Evolutionary conservation across 2,888 invertebrate genomes (phyloP).

Genomic region (Operophtera brumata): DNA sequence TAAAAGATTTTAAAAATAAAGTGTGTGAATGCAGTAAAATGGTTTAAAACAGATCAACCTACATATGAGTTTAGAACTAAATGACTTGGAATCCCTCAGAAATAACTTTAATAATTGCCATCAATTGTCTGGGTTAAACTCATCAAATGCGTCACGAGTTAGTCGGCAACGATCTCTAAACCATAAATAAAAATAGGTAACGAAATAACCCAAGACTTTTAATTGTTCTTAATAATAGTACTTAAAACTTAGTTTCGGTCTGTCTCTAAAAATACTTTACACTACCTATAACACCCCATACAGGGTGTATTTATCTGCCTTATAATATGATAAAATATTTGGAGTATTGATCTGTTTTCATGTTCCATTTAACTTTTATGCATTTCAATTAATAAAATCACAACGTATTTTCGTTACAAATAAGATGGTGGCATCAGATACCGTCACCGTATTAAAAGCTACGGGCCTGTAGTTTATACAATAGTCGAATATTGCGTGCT

Average conservation of each 20-base stretch:
- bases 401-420: neutral
- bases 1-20: neutral
- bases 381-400: no score
- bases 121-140: conserved; percentile 44
- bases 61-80: conserved; percentile 7
- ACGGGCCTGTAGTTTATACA: conserved; percentile 7
- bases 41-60: neutral
- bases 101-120: conserved; percentile 43
- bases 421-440: conserved; percentile 4
- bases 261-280: neutral
- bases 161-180: conserved; percentile 30
- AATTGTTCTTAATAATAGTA: neutral
- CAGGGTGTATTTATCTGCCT: no score
- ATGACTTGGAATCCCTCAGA: conserved; percentile 19
- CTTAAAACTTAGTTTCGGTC: neutral
- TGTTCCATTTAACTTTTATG: no score
- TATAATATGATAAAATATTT: no score
- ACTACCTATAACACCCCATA: no score
- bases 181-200: conserved; percentile 4
- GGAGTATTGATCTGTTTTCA: no score
- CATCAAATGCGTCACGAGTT: conserved; percentile 29
- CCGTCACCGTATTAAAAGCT: conserved; percentile 13
- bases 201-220: neutral
- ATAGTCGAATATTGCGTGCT: conserved; percentile 33
- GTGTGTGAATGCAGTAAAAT: neutral